These are phyloP conservation scores for Eucera pruinosa DNA, from an alignment of 2,888 invertebrate genomes.

Conservation along the genomic window DNA sequence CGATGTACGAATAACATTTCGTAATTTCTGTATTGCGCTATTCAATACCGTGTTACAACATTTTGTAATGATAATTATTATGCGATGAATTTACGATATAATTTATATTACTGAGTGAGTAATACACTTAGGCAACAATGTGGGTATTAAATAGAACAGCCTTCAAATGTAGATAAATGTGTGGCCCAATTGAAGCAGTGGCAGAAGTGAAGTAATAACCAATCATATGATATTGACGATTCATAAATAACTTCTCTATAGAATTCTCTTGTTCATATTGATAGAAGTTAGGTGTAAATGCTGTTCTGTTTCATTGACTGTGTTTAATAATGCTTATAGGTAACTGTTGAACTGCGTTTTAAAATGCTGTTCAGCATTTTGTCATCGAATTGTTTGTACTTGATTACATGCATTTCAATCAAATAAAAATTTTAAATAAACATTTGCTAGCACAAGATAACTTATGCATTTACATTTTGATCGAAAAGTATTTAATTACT, in stretches of 20 bases:
- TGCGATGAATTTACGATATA: not conserved
- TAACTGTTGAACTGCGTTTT: too few species aligned
- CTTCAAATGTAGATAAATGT: not conserved
- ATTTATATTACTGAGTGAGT: not conserved
- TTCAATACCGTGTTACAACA: not conserved
- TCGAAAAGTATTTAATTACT: too few species aligned
- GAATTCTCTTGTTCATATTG: not conserved
- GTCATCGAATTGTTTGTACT: not conserved
- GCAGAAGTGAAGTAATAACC: conserved; percentile 8
- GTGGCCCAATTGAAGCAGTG: conserved; percentile 2
- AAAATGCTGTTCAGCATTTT: not conserved
- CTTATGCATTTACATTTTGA: too few species aligned
- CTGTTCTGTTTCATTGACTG: not conserved
- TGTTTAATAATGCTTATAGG: not conserved
- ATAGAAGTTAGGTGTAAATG: not conserved
- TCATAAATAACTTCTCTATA: not conserved
- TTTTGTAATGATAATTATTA: not conserved
- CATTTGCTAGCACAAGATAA: too few species aligned
- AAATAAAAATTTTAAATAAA: too few species aligned
- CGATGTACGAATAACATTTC: too few species aligned
- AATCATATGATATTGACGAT: conserved; percentile 7
- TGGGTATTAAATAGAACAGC: conserved; percentile 4
- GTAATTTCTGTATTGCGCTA: not conserved
- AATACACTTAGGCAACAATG: not conserved
- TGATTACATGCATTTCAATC: too few species aligned